A percentile compares a stretch with the other conserved stretches of the same genome.
Conservation (phyloP, 2,113 vertebrate genomes). For the Tylochromis polylepis region DNA sequence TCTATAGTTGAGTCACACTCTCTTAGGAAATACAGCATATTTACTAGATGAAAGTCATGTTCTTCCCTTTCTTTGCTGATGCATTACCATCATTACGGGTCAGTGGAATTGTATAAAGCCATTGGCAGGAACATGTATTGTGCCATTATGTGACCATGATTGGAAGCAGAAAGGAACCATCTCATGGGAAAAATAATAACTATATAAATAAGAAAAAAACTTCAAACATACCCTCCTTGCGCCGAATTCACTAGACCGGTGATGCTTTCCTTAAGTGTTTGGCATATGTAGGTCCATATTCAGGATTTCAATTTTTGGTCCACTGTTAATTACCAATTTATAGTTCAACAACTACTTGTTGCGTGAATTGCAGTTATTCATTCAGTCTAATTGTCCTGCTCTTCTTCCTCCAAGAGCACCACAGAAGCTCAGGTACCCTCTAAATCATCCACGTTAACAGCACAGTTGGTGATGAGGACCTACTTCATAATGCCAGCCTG, state of each 20-base stretch:
- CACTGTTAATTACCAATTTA: neutral
- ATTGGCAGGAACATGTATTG: neutral
- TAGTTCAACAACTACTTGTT: neutral
- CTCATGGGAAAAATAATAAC: neutral
- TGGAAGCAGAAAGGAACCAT: neutral
- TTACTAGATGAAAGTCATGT: neutral
- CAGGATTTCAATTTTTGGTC: neutral
- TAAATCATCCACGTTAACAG: neutral
- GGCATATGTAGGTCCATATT: neutral
- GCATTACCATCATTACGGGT: neutral
- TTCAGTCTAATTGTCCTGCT: neutral
- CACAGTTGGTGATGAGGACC: neutral
- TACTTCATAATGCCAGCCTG: neutral
- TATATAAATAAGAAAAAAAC: neutral
- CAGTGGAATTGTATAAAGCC: neutral
- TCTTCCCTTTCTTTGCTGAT: neutral
- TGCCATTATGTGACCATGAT: neutral
- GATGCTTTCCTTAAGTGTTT: neutral
- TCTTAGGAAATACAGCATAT: neutral
- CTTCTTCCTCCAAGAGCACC: neutral
- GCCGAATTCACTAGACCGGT: neutral
- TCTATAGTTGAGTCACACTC: neutral
- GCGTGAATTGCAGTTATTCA: neutral
- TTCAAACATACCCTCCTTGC: neutral
- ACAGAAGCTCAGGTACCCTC: neutral